phyloP scores from a whole-genome alignment of 2,797 vertebrate genomes.

The Lagodon rhomboides region DNA sequence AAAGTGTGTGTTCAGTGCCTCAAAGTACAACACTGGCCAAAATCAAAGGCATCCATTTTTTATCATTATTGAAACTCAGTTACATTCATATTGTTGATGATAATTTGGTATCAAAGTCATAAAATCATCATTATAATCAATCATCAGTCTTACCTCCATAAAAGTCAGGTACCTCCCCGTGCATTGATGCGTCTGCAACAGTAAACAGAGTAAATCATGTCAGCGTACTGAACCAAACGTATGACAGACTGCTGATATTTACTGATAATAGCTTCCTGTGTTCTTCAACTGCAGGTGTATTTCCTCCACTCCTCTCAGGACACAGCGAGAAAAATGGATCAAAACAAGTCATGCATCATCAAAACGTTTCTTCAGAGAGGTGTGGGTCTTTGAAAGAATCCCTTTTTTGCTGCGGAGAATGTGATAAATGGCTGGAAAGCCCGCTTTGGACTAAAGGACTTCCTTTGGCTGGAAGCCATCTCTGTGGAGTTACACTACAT shows the following conservation, averaged over 20 bases:
- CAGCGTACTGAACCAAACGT: conserved; percentile 32
- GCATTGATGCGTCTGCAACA: conserved; percentile 70
- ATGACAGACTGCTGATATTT: background rate
- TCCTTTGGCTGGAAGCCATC: conserved; percentile 8
- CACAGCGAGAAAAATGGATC: background rate
- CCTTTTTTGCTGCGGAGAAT: conserved; percentile 11
- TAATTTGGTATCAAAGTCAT: background rate
- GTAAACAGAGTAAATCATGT: conserved; percentile 30
- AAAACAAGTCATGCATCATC: conserved; percentile 17
- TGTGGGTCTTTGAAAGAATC: conserved; percentile 14
- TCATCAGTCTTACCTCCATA: conserved; percentile 72
- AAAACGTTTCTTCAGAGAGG: background rate
- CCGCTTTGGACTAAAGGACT: conserved; percentile 5
- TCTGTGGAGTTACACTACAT: conserved; percentile 17
- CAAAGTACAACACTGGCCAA: background rate
- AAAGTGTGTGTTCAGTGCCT: background rate
- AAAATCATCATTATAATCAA: no score
- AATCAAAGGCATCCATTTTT: conserved; percentile 3
- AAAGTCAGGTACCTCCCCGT: conserved; percentile 59
- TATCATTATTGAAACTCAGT: background rate
- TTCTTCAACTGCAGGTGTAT: background rate
- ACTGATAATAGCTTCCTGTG: background rate
- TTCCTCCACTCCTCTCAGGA: background rate
- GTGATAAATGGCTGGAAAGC: conserved; percentile 37
- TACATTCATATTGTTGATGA: background rate